Conservation (phyloP, 2,113 vertebrate genomes). For the Chloropsis hardwickii region DNA sequence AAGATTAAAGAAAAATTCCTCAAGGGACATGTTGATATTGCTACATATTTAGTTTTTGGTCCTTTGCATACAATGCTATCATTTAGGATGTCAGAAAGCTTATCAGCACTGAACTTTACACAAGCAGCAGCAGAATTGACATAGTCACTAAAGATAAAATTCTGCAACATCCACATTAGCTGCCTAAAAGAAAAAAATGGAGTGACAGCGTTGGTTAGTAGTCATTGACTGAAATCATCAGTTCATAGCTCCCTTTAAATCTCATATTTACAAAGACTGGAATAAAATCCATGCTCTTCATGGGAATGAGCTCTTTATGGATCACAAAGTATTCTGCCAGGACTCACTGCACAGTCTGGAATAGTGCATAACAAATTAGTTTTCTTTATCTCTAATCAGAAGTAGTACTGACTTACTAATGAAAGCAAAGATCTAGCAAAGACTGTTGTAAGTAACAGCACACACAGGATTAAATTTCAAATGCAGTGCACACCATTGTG, state of each 20-base stretch:
- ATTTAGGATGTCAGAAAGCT: background rate
- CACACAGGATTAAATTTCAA: background rate
- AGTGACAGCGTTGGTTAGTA: background rate
- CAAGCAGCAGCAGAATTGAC: background rate
- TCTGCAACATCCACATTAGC: background rate
- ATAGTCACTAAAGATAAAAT: background rate
- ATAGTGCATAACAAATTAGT: background rate
- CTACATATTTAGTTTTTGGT: background rate
- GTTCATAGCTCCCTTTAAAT: background rate
- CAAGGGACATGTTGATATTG: background rate
- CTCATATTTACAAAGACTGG: background rate
- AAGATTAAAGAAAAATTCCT: background rate
- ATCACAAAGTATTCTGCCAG: background rate
- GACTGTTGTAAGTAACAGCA: background rate
- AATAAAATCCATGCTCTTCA: background rate
- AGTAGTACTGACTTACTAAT: background rate
- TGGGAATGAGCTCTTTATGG: background rate
- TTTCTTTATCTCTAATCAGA: background rate
- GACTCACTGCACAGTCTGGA: background rate
- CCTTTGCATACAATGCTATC: background rate
- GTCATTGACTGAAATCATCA: background rate
- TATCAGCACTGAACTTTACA: background rate
- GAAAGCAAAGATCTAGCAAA: background rate
- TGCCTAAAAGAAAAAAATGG: background rate
- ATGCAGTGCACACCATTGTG: background rate